phyloP scores from a whole-genome alignment of 2,888 invertebrate genomes.

The Sinelater perroti region DNA sequence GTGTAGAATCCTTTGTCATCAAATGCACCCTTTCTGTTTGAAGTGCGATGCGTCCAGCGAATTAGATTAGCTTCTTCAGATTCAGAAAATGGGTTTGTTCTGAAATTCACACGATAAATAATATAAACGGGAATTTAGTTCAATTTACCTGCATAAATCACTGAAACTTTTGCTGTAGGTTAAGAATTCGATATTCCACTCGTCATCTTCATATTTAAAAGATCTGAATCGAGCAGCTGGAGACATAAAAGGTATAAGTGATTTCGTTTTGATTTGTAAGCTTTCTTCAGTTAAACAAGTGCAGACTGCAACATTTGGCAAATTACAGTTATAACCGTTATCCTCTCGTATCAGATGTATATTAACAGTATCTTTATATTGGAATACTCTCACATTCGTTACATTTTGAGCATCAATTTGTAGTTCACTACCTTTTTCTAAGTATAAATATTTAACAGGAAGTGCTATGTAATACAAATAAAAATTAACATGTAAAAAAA shows the following conservation, averaged over 20 bases:
- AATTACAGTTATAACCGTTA: too few relatives aligned
- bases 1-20: too few relatives aligned
- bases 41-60: background rate
- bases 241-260: too few relatives aligned
- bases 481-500: too few relatives aligned
- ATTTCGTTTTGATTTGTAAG: too few relatives aligned
- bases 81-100: background rate
- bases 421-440: conserved; percentile 53
- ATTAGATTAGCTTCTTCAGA: background rate
- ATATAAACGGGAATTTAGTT: too few relatives aligned
- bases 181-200: conserved; percentile 50
- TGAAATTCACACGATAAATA: background rate
- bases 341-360: conserved; percentile 50
- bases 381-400: conserved; percentile 44
- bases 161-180: conserved; percentile 53
- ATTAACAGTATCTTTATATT: conserved; percentile 46
- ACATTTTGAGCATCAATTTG: conserved; percentile 50
- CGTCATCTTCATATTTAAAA: conserved; percentile 52
- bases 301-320: too few relatives aligned
- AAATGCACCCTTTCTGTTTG: too few relatives aligned
- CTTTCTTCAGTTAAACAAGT: too few relatives aligned
- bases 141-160: conserved; percentile 47
- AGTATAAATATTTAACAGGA: conserved; percentile 53
- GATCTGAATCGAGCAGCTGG: too few relatives aligned
- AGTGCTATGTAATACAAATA: too few relatives aligned